phyloP scores from a whole-genome alignment of 2,888 invertebrate genomes.

The Monochamus alternatus region DNA sequence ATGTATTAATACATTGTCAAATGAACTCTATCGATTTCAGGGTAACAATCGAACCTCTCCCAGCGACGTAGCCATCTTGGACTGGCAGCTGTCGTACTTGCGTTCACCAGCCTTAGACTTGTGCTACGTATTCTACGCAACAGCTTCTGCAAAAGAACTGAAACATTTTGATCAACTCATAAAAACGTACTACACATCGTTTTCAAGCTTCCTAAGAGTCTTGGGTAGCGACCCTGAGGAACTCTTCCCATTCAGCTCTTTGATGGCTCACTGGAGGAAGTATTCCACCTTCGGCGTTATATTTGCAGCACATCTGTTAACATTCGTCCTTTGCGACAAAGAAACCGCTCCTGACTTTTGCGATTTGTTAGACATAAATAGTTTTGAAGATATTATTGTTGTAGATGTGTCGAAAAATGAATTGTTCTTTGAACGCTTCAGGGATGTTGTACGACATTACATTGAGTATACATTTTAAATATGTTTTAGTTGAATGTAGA shows the following conservation, averaged over 20 bases:
- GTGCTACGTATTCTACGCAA: slow-evolving; percentile 60
- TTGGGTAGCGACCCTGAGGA: slow-evolving; percentile 58
- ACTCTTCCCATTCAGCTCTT: slow-evolving; percentile 58
- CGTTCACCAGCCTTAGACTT: slow-evolving; percentile 60
- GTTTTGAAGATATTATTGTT: slow-evolving; percentile 9
- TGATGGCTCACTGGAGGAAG: slow-evolving; percentile 58
- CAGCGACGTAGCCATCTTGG: slow-evolving; percentile 52
- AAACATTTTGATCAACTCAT: slow-evolving; percentile 57
- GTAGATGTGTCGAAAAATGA: slow-evolving; percentile 18
- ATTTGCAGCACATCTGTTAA: neutral
- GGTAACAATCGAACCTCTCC: slow-evolving; percentile 34
- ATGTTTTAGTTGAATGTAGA: too few relatives aligned
- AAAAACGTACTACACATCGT: slow-evolving; percentile 59
- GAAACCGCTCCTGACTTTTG: slow-evolving; percentile 26
- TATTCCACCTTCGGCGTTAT: slow-evolving; percentile 35
- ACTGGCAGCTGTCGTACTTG: slow-evolving; percentile 56
- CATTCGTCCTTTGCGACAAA: slow-evolving; percentile 27
- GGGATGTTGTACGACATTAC: slow-evolving; percentile 23
- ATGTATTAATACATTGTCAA: too few relatives aligned
- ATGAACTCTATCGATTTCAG: slow-evolving; percentile 30
- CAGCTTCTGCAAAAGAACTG: slow-evolving; percentile 55
- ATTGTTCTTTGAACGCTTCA: slow-evolving; percentile 33
- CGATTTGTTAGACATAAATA: slow-evolving; percentile 11
- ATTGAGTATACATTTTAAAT: slow-evolving; percentile 8
- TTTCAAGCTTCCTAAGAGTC: slow-evolving; percentile 53